Evolutionary conservation across 1,140 invertebrate species (phyloP).

Genomic region (Drosophila quadrilineata): DNA sequence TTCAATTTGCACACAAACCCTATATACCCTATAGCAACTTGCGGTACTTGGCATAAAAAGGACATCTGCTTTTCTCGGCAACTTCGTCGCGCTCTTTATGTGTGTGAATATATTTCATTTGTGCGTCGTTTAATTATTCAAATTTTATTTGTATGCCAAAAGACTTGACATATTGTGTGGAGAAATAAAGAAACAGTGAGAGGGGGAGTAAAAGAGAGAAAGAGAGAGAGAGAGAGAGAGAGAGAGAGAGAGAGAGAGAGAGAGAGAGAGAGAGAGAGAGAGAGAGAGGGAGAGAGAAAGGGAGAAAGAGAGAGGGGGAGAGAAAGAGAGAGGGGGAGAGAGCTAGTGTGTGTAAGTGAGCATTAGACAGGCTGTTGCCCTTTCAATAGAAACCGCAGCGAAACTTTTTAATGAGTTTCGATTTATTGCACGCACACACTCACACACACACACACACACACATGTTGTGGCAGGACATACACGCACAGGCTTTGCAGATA

Average conservation of each 20-base stretch:
- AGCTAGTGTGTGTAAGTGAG: conserved; percentile 1
- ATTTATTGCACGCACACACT: conserved; percentile 62
- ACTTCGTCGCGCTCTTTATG: neutral
- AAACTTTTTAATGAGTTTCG: conserved; percentile 79
- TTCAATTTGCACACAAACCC: no score
- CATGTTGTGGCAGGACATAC: neutral
- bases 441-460: neutral
- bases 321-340: no score
- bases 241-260: no score
- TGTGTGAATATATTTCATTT: conserved; percentile 13
- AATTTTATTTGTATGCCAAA: no score
- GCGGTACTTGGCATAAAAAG: conserved; percentile 54
- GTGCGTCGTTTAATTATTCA: conserved; percentile 72
- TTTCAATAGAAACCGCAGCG: conserved; percentile 63
- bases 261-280: no score
- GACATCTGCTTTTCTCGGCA: conserved; percentile 51
- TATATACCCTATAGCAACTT: no score
- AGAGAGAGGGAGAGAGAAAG: no score
- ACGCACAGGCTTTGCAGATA: neutral
- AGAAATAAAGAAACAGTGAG: no score
- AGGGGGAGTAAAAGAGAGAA: no score
- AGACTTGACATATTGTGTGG: conserved; percentile 48
- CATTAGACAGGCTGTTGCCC: conserved; percentile 37
- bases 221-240: no score
- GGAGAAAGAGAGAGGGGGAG: no score